phyloP scores from a whole-genome alignment of 2,113 vertebrate genomes.

The Protomyctophum bolini region DNA sequence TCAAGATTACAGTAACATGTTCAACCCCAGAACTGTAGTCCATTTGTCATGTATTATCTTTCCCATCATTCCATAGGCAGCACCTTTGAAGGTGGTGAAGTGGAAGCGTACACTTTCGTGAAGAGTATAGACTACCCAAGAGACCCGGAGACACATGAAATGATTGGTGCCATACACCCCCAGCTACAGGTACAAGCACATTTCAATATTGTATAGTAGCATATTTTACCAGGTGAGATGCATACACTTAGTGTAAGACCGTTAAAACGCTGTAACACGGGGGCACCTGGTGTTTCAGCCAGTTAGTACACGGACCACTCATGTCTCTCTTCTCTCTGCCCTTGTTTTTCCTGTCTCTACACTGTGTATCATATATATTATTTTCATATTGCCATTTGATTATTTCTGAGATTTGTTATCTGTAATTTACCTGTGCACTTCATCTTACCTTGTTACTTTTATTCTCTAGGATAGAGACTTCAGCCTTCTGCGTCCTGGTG shows the following conservation, averaged over 20 bases:
- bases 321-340: no score
- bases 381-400: no score
- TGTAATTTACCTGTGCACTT: background rate
- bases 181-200: conserved; percentile 73
- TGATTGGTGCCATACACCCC: conserved; percentile 77
- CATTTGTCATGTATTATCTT: background rate
- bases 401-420: no score
- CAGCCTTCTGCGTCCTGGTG: conserved; percentile 67
- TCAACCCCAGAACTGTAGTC: background rate
- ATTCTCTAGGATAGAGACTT: conserved; percentile 77
- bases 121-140: conserved; percentile 79
- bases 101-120: conserved; percentile 63
- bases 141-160: conserved; percentile 65
- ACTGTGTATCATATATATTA: no score
- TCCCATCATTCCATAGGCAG: conserved; percentile 62
- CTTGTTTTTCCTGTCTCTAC: no score
- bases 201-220: background rate
- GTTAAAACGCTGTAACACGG: no score
- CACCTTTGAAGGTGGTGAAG: conserved; percentile 75
- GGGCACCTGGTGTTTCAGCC: no score
- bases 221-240: background rate
- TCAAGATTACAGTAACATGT: background rate
- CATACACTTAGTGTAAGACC: background rate
- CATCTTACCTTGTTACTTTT: background rate
- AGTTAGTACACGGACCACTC: no score